These are phyloP conservation scores for Chamaetylas fuelleborni DNA, from an alignment of 2,113 vertebrate species.

Conservation along the genomic window DNA sequence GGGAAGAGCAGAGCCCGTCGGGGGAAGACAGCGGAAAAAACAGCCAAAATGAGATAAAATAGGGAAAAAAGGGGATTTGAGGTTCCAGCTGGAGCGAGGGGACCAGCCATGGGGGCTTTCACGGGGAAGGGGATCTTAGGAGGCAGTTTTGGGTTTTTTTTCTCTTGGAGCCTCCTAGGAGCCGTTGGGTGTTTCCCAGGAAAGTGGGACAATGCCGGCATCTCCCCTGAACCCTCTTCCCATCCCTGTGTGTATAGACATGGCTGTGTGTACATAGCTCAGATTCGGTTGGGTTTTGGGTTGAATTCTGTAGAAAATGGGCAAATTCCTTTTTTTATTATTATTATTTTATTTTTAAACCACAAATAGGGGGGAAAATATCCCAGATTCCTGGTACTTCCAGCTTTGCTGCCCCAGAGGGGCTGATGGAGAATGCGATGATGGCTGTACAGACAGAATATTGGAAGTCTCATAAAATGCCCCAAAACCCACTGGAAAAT, in stretches of 20 bases:
- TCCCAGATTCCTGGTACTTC: not conserved
- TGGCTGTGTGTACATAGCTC: not conserved
- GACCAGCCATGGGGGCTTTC: not conserved
- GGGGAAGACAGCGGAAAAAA: not conserved
- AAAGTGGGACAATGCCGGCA: not conserved
- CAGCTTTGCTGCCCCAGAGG: slow-evolving; percentile 49
- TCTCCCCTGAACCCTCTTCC: not conserved
- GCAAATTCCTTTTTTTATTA: not conserved
- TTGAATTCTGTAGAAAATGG: slow-evolving; percentile 1
- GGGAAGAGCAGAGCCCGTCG: not conserved
- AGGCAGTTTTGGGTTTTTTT: not conserved
- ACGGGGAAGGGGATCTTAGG: not conserved
- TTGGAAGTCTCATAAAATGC: slow-evolving; percentile 52
- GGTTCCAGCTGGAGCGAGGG: not conserved
- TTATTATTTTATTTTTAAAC: not conserved
- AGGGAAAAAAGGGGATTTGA: not conserved
- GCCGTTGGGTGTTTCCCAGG: not conserved
- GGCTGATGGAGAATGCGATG: not conserved
- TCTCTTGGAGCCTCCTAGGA: not conserved
- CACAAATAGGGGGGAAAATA: not conserved
- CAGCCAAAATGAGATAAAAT: not conserved
- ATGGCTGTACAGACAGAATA: slow-evolving; percentile 25
- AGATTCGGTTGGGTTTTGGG: not conserved
- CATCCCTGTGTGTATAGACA: not conserved
- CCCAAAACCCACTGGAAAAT: slow-evolving; percentile 60